Evolutionary conservation across 2,113 vertebrate species (phyloP), one percentile per base, ranked within the genome.

Genomic region (Pseudolaguvia tuberculata): DNA sequence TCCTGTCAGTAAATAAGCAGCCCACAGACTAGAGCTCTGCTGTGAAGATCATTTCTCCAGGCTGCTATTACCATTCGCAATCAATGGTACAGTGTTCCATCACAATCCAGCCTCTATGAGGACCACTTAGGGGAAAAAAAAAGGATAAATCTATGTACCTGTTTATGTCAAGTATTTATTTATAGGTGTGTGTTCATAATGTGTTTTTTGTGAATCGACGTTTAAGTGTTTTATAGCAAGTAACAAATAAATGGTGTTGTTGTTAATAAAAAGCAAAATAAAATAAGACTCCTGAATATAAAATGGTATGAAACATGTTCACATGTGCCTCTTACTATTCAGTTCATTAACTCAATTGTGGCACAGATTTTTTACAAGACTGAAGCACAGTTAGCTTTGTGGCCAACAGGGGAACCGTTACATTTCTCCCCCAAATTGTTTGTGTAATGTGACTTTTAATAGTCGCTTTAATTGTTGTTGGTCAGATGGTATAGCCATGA

Each of bases 81-180:
- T 76, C 75, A 76, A 70, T 70, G 66, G 57, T 21, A 20, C 51
- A 70, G 45, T 70, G 75, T 70, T 61, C 48, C 45, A 76, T 76
- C 57, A 59, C 55, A 25, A 58, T 50, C 56, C 23, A 29, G 35
- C 6, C 25, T 74, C 61, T 74, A 51, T 45, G 45, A 61, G 39
- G n/a, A 31, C 55, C 20, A 29, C 45, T 17, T 14, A 47, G n/a
- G 42, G 42, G 12, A 23, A 31, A 18, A 21, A 52, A 48, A 27
- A 62, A 35, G 48, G 31, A 70, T n/a, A 70, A 47, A 47, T 67
- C 63, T 67, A 50, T 48, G n/a, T 15, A 14, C 20, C 17, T 55
- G 68, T 56, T 70, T 70, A 50, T 65, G 53, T 42, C 52, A 45
- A 53, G 10, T 14, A 42, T 65, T 63, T 51, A 39, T 53, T 25